Conservation (phyloP, 1,140 invertebrate genomes). For the Oedothorax gibbosus region DNA sequence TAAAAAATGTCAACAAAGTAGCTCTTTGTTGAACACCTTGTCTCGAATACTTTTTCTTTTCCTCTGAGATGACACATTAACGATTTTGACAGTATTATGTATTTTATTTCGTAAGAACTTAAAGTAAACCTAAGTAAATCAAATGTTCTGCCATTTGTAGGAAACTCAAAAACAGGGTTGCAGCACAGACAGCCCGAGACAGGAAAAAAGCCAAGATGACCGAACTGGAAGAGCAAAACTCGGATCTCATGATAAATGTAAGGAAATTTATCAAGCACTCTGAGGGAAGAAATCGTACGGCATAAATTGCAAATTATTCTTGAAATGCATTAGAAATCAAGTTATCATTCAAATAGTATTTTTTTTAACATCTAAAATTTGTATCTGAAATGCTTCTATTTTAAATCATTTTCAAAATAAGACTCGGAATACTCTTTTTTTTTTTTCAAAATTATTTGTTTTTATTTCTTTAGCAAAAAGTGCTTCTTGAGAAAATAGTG, state of each 20-base stretch:
- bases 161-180: slow-evolving; percentile 96
- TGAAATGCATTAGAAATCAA: too few species aligned
- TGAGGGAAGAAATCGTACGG: too few species aligned
- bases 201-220: slow-evolving; percentile 94
- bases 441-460: not conserved
- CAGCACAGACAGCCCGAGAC: slow-evolving; percentile 97
- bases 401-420: not conserved
- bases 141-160: slow-evolving; percentile 70
- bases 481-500: not conserved
- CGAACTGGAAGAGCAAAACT: slow-evolving; percentile 77
- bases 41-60: too few species aligned
- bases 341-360: too few species aligned
- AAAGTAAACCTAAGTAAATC: not conserved
- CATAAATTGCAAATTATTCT: too few species aligned
- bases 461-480: slow-evolving; percentile 35
- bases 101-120: too few species aligned
- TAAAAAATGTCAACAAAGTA: too few species aligned
- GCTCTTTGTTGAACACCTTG: too few species aligned
- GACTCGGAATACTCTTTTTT: not conserved
- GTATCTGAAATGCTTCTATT: not conserved
- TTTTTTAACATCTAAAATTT: not conserved
- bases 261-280: not conserved
- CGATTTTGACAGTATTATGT: too few species aligned
- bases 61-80: too few species aligned
- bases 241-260: not conserved